These are phyloP conservation scores for Lithodes maja DNA, from an alignment of 2,888 invertebrate species.

Conservation along the genomic window DNA sequence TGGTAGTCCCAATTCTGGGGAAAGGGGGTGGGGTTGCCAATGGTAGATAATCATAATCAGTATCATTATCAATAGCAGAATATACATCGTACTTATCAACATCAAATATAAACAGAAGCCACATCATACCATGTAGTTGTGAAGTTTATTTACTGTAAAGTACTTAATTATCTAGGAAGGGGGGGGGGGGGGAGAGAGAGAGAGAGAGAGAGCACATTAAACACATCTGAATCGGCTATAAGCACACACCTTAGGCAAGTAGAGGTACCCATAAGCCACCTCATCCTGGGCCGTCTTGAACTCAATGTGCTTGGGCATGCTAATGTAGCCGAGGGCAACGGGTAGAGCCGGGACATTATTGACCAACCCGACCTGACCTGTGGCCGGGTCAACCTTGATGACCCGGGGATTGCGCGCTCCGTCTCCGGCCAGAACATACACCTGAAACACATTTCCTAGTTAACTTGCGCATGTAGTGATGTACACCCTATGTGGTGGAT, in stretches of 20 bases:
- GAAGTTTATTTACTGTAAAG: too few species aligned
- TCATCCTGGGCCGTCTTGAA: conserved; percentile 53
- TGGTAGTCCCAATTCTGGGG: conserved; percentile 48
- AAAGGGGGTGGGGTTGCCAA: background rate
- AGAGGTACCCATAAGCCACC: conserved; percentile 60
- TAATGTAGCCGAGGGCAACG: conserved; percentile 36
- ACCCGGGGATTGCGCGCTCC: conserved; percentile 11
- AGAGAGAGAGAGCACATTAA: too few species aligned
- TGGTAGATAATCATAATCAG: too few species aligned
- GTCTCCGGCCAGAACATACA: conserved; percentile 56
- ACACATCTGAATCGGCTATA: too few species aligned
- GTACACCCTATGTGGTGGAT: too few species aligned
- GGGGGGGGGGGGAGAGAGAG: too few species aligned
- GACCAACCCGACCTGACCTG: conserved; percentile 2
- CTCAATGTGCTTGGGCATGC: conserved; percentile 35
- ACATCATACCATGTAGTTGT: too few species aligned
- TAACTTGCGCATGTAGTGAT: too few species aligned
- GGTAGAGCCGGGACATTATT: background rate
- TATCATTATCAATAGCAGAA: too few species aligned
- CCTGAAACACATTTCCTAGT: conserved; percentile 21
- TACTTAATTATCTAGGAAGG: too few species aligned
- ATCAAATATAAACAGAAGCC: too few species aligned
- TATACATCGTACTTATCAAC: too few species aligned
- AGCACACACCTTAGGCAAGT: conserved; percentile 54
- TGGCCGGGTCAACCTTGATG: conserved; percentile 32